Evolutionary conservation across 2,113 vertebrate species (phyloP).

Genomic region (Notothenia coriiceps): DNA sequence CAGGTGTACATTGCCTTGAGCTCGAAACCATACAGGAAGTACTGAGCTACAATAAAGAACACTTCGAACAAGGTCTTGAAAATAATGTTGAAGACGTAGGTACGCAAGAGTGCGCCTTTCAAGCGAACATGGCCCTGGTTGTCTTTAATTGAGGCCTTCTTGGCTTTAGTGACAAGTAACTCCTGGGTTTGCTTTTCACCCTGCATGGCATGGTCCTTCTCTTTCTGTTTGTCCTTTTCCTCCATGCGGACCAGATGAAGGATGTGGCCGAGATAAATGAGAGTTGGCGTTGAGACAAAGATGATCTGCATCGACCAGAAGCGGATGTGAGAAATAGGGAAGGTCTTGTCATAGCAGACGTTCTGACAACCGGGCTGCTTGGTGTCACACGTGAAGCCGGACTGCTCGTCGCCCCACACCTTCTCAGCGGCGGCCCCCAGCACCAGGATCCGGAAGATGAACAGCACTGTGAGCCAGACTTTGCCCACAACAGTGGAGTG

Average conservation of each 20-base stretch:
- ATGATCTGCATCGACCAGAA: conserved; percentile 97
- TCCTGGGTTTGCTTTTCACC: conserved; percentile 72
- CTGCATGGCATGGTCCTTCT: conserved; percentile 49
- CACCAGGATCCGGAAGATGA: conserved; percentile 91
- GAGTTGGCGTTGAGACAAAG: conserved; percentile 91
- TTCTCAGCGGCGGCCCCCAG: conserved; percentile 89
- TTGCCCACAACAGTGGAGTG: conserved; percentile 92
- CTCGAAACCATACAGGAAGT: conserved; percentile 89
- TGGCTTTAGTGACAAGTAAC: conserved; percentile 55
- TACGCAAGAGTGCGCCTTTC: conserved; percentile 86
- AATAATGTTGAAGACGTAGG: conserved; percentile 88
- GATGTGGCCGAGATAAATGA: conserved; percentile 91
- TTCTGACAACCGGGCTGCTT: conserved; percentile 93
- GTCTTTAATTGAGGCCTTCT: conserved; percentile 72
- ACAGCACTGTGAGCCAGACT: conserved; percentile 91
- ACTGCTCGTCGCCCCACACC: conserved; percentile 91
- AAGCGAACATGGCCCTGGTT: conserved; percentile 82
- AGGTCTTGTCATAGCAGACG: conserved; percentile 91
- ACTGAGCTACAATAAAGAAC: conserved; percentile 90
- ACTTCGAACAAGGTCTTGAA: conserved; percentile 92
- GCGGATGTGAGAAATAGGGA: conserved; percentile 92
- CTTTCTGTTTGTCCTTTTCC: conserved; percentile 84
- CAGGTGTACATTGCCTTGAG: conserved; percentile 91
- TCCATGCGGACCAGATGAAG: conserved; percentile 90
- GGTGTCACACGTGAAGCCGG: conserved; percentile 91